Evolutionary conservation across 1,140 invertebrate genomes (phyloP).

Genomic region (Argopecten irradians): DNA sequence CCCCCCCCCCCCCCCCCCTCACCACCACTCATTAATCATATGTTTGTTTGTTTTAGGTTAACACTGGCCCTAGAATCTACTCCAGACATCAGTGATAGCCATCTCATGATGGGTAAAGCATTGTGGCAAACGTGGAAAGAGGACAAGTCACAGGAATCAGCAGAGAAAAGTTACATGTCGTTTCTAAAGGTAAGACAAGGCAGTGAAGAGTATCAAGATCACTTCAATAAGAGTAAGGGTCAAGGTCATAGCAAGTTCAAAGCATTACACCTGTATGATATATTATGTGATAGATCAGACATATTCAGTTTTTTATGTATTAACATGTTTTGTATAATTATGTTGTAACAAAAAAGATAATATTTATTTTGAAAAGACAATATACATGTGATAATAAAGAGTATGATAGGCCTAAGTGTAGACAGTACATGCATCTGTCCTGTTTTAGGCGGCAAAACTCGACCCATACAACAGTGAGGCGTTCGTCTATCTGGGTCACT

Average conservation of each 20-base stretch:
- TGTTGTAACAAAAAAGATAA: no score
- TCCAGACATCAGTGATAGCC: constrained; percentile 42
- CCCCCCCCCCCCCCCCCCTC: no score
- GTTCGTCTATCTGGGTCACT: constrained; percentile 87
- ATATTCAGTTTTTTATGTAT: no score
- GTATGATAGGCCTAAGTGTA: neutral
- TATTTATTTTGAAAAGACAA: neutral
- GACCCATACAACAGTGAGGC: constrained; percentile 85
- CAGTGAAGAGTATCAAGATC: neutral
- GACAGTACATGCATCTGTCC: constrained; percentile 78
- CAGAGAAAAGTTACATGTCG: constrained; percentile 56
- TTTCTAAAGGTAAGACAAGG: constrained; percentile 54
- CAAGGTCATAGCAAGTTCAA: neutral
- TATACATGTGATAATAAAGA: no score
- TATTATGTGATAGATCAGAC: no score
- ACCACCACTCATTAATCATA: neutral
- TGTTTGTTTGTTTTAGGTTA: constrained; percentile 49
- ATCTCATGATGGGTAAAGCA: constrained; percentile 80
- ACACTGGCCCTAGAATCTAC: constrained; percentile 52
- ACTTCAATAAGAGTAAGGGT: neutral
- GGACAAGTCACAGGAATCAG: constrained; percentile 32
- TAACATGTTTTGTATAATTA: no score
- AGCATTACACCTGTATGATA: neutral
- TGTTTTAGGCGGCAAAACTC: constrained; percentile 85
- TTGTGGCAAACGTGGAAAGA: constrained; percentile 81